Base-by-base conservation (phyloP, 1,140 invertebrate genomes). In the Drosophila prosaltans region DNA sequence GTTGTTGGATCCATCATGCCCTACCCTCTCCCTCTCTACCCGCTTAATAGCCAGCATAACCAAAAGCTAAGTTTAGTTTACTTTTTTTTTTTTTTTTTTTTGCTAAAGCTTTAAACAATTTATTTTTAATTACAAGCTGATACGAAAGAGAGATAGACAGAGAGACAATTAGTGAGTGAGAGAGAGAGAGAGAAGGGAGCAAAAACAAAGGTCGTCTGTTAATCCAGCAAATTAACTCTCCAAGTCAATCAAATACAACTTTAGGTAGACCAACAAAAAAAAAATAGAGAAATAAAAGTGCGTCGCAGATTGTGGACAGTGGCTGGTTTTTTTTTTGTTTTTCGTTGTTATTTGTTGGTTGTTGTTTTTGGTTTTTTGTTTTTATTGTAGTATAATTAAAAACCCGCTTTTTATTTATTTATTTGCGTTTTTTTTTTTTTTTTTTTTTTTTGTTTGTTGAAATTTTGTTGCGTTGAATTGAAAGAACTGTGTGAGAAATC, bases 171-270 rank as follows among this genome's bases (percentile, higher is more conserved):
- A 16, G 16, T 16, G 16, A 16, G 16, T 16, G 6, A 36, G 32
- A 36, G 32, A 36, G 32, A 36, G 32, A 36, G 32, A 36, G 21
- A 51, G 21, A 51, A 51, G 45, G 16, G 24, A 48, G 32, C 30
- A 59, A 59, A 59, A 59, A 59, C 40, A 59, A 81, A 84, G 81
- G 81, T 81, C 82, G 60, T 48, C 81, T 57, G 48, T 59, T 51
- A 41, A 45, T 43, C 40, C 40, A 45, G 36, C 21, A 51, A 51
- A 51, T 51, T 60, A 69, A 65, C 63, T 24, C 24, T 63, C 55
- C 65, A 60, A 43, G 39, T 59, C 64, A 41, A 65, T 62, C 40
- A 69, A 51, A 71, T 65, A 43, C 69, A 68, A 69, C 40, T 57
- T 54, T 51, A n/a, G 45, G 4, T 63, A 10, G 51, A 28, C 43